Base-by-base conservation (phyloP, 2,888 invertebrate species). In the Dryobotodes eremita region DNA sequence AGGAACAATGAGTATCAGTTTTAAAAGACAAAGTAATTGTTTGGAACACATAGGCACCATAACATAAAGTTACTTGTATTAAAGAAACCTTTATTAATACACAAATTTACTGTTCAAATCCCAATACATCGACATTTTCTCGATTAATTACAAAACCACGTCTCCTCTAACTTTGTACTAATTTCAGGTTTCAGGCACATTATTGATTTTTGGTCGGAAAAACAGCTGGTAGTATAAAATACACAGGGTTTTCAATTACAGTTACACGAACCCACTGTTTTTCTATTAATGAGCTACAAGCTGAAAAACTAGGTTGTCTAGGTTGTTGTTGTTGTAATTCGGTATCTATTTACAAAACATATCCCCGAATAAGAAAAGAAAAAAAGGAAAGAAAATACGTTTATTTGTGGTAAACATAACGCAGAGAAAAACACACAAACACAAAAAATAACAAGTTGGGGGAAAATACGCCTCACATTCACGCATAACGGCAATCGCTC, bases 171-270 rank as follows among this genome's bases (percentile, higher is more conserved):
- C 62, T 31, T 46, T 15, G 75, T 46, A 6, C 62, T 73, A 64
- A 23, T 31, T 76, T 53, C 70, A 26, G 36, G 36, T 62, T 62
- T 62, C 61, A 75, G 31, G 36, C 50, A 36, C n/a, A 26, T 42
- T 10, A 64, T 74, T 55, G 48, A 26, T 57, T 65, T 57, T 65
- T 55, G 23, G 53, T 17, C 17, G 11, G 11, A 72, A 71, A 7
- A 26, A 48, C 36, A 4, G n/a, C 10, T n/a, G 23, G 7, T 20
- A n/a, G 6, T 64, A 26, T 57, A 64, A 55, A 75, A 26, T 23
- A 15, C 36, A 50, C 17, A 20, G 36, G 8, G 17, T 74, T 76
- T 55, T 61, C 36, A 77, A 74, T 65, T 50, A 61, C 1, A 11
- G 20, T 31, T 13, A 6, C 17, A 8, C 10, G n/a, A 8, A 17